Conservation (phyloP, 2,797 vertebrate species). For the Acipenser transmontanus region DNA sequence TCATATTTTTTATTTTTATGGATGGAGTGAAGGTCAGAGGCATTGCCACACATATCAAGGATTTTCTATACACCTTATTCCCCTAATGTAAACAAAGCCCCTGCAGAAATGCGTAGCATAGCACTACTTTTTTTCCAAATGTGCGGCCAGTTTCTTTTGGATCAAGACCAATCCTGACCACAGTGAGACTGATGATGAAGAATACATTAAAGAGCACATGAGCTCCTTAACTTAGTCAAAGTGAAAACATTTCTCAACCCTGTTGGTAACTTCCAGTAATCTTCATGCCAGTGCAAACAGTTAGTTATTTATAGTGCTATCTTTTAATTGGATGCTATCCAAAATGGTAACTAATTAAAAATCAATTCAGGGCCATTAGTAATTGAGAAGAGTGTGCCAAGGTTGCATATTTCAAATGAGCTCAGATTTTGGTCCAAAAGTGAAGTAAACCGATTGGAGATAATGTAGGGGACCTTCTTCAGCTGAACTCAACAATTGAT, state of each 20-base stretch:
- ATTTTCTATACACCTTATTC: too few relatives aligned
- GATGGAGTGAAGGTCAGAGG: too few relatives aligned
- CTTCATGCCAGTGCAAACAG: slow-evolving; percentile 29
- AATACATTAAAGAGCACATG: slow-evolving; percentile 1
- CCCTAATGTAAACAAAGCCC: too few relatives aligned
- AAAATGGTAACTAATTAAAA: slow-evolving; percentile 97
- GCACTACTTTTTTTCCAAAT: too few relatives aligned
- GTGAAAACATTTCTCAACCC: slow-evolving; percentile 36
- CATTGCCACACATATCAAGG: too few relatives aligned
- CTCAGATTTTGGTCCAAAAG: slow-evolving; percentile 54
- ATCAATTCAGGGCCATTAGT: slow-evolving; percentile 97
- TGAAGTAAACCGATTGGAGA: slow-evolving; percentile 74
- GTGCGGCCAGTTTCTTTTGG: too few relatives aligned
- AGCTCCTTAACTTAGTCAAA: slow-evolving; percentile 28
- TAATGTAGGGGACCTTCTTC: slow-evolving; percentile 76
- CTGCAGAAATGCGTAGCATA: too few relatives aligned
- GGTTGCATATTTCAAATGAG: slow-evolving; percentile 85
- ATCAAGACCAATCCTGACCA: too few relatives aligned
- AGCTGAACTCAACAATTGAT: slow-evolving; percentile 80
- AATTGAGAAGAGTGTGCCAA: slow-evolving; percentile 74
- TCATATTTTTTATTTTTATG: too few relatives aligned
- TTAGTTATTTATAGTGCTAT: slow-evolving; percentile 69
- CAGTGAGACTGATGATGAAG: too few relatives aligned
- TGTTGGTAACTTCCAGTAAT: slow-evolving; percentile 42
- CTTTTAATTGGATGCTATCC: slow-evolving; percentile 82